A percentile compares a stretch with the other conserved stretches of the same genome.
phyloP scores from a whole-genome alignment of 2,113 vertebrate genomes.

The Cebus imitator region DNA sequence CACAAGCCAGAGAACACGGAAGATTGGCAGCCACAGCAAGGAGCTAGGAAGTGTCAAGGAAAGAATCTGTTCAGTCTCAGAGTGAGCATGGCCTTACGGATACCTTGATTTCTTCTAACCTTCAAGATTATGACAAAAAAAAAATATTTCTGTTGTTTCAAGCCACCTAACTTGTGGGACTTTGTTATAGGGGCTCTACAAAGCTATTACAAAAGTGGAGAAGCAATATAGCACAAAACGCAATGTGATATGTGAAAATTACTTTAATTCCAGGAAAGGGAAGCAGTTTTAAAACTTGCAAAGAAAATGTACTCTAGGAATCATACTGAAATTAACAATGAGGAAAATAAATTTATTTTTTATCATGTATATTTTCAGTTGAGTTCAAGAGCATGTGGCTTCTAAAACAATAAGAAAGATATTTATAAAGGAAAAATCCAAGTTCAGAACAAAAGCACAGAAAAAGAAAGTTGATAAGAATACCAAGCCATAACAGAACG shows the following conservation, averaged over 20 bases:
- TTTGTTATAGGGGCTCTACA: background rate
- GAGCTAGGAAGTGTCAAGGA: background rate
- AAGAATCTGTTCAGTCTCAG: background rate
- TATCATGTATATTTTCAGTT: background rate
- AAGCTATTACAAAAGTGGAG: background rate
- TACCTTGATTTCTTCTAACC: background rate
- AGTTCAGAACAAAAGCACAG: background rate
- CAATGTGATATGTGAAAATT: background rate
- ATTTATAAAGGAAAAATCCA: slow-evolving; percentile 3
- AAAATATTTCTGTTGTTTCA: background rate
- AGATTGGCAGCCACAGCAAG: background rate
- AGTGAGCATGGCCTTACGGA: rapidly evolving
- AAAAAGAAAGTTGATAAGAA: background rate
- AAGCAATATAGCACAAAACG: background rate
- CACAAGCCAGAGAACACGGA: background rate
- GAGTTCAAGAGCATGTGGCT: background rate
- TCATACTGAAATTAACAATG: background rate
- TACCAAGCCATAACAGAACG: background rate
- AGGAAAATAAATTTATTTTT: background rate
- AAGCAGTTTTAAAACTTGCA: background rate
- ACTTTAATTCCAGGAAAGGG: background rate
- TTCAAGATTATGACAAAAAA: background rate
- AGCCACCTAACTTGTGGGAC: background rate
- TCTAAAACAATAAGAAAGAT: background rate
- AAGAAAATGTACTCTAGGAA: background rate